These are phyloP conservation scores for Pterostichus madidus DNA, from an alignment of 2,888 invertebrate species.

Conservation along the genomic window DNA sequence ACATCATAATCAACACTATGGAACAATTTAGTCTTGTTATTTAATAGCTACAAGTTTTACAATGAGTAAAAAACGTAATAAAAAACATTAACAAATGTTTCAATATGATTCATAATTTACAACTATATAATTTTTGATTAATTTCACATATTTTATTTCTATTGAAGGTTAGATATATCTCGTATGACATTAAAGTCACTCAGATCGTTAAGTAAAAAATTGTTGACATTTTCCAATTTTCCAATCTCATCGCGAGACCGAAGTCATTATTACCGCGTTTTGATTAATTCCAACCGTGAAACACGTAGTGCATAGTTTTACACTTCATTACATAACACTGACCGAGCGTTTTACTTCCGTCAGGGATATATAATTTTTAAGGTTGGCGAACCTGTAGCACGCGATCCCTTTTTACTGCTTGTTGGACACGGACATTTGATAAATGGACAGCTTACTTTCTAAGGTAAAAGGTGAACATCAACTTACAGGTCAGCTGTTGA, in stretches of 20 bases:
- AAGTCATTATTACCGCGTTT: slow-evolving; percentile 22
- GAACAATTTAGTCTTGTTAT: too few species aligned
- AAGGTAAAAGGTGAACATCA: not conserved
- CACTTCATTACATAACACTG: slow-evolving; percentile 52
- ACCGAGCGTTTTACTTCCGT: slow-evolving; percentile 44
- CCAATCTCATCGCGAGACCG: not conserved
- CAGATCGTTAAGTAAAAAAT: not conserved
- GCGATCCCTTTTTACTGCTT: not conserved
- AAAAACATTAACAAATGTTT: too few species aligned
- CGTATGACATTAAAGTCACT: too few species aligned
- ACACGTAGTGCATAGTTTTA: slow-evolving; percentile 45
- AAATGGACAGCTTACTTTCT: not conserved
- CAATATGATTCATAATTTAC: too few species aligned
- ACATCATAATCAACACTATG: too few species aligned
- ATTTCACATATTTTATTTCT: too few species aligned
- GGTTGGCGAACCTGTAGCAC: slow-evolving; percentile 51
- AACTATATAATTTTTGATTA: too few species aligned
- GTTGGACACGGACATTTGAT: not conserved
- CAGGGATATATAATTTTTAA: slow-evolving; percentile 40
- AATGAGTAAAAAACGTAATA: too few species aligned
- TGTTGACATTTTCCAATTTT: slow-evolving; percentile 41
- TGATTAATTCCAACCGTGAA: slow-evolving; percentile 31
- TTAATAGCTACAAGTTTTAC: too few species aligned
- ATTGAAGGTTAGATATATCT: too few species aligned
- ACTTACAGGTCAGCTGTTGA: too few species aligned